Conservation (phyloP, 2,797 vertebrate species). For the Hyperoplus lanceolatus region DNA sequence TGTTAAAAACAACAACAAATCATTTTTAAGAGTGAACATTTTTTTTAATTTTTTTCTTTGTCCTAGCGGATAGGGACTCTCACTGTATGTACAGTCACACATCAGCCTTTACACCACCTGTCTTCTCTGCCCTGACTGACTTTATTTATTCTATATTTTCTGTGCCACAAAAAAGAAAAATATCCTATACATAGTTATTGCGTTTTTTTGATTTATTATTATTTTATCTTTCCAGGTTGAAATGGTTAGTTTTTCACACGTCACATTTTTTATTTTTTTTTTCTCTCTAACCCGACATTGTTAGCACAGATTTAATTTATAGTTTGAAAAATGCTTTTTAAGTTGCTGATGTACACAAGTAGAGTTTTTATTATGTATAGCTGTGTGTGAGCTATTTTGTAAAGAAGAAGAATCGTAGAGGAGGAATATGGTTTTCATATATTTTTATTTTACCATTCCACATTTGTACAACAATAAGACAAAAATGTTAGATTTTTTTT, state of each 20-base stretch:
- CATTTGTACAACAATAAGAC: slow-evolving; percentile 72
- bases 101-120: slow-evolving; percentile 14
- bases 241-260: slow-evolving; percentile 24
- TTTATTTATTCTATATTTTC: slow-evolving; percentile 59
- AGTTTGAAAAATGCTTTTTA: slow-evolving; percentile 75
- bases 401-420: slow-evolving; percentile 66
- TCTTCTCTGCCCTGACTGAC: slow-evolving; percentile 26
- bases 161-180: slow-evolving; percentile 11
- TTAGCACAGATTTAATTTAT: slow-evolving; percentile 79
- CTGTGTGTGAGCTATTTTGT: slow-evolving; percentile 75
- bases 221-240: slow-evolving; percentile 9
- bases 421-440: slow-evolving; percentile 51
- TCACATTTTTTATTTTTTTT: slow-evolving; percentile 18
- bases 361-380: slow-evolving; percentile 78
- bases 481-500: slow-evolving; percentile 74
- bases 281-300: slow-evolving; percentile 71
- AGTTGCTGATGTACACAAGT: slow-evolving; percentile 78
- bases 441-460: slow-evolving; percentile 87
- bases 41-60: background rate
- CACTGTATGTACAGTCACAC: slow-evolving; percentile 57
- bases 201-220: background rate
- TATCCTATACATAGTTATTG: background rate
- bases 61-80: slow-evolving; percentile 43
- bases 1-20: slow-evolving; percentile 44
- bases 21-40: background rate